Percentiles rank a stretch among this genome's conserved stretches.
These are phyloP conservation scores for Pantherophis alleghaniensis DNA, from an alignment of 2,797 vertebrate genomes.

Conservation along the genomic window DNA sequence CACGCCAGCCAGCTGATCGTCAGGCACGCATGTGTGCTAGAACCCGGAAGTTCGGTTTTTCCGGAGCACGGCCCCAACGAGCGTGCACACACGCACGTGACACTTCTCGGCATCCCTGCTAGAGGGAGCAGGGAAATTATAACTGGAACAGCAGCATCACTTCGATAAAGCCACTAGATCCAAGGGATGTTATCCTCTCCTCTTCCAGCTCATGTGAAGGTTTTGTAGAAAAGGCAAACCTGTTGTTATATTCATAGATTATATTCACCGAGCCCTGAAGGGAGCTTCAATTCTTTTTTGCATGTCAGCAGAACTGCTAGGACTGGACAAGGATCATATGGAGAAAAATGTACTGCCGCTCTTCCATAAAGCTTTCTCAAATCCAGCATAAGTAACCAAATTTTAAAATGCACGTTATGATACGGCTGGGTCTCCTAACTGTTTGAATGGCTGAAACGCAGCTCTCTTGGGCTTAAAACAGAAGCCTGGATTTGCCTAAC, in stretches of 20 bases:
- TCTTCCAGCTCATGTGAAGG: conserved; percentile 12
- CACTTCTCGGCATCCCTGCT: too few relatives aligned
- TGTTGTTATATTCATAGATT: conserved; percentile 38
- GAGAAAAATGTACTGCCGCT: conserved; percentile 46
- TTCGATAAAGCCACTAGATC: conserved; percentile 67
- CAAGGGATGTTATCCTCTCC: conserved; percentile 43
- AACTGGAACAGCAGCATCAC: neutral
- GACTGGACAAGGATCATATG: conserved; percentile 52
- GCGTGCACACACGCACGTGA: too few relatives aligned
- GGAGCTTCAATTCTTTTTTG: conserved; percentile 47
- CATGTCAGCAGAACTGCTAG: conserved; percentile 35
- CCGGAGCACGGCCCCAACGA: too few relatives aligned
- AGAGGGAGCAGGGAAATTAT: neutral
- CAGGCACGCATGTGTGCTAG: rapidly evolving
- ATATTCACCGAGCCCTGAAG: conserved; percentile 44
- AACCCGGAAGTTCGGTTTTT: too few relatives aligned
- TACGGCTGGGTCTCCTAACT: neutral
- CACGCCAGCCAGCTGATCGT: too few relatives aligned
- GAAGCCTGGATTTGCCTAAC: neutral
- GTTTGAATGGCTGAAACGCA: neutral
- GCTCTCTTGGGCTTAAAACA: neutral
- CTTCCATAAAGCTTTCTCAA: conserved; percentile 50
- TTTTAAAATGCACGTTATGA: conserved; percentile 47
- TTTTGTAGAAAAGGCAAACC: conserved; percentile 52
- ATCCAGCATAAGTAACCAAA: conserved; percentile 45